phyloP scores from a whole-genome alignment of 2,888 invertebrate species.

The Ditula angustiorana region DNA sequence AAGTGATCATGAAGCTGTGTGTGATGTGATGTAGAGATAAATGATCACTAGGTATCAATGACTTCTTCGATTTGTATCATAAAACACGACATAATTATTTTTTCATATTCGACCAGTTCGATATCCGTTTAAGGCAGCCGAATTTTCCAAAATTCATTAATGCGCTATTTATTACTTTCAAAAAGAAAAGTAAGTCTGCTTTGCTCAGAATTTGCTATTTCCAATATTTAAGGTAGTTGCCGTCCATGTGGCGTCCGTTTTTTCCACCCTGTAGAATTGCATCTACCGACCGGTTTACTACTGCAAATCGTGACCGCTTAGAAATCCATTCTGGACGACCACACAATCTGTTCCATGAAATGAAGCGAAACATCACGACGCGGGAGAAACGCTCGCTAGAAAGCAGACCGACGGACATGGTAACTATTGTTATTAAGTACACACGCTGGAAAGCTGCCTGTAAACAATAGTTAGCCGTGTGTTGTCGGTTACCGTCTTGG shows the following conservation, averaged over 20 bases:
- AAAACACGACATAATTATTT: too few relatives aligned
- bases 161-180: too few relatives aligned
- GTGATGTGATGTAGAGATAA: too few relatives aligned
- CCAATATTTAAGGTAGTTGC: background rate
- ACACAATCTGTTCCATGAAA: conserved; percentile 16
- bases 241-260: background rate
- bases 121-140: too few relatives aligned
- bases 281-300: background rate
- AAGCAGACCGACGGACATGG: conserved; percentile 7
- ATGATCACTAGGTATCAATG: too few relatives aligned
- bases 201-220: too few relatives aligned
- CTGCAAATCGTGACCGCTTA: conserved; percentile 6
- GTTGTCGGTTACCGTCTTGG: background rate
- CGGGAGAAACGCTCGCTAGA: conserved; percentile 14
- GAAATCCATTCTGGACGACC: conserved; percentile 6
- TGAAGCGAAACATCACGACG: conserved; percentile 8
- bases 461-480: conserved; percentile 2
- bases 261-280: background rate
- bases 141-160: too few relatives aligned
- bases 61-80: too few relatives aligned
- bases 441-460: conserved; percentile 13
- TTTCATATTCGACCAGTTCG: too few relatives aligned
- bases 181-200: too few relatives aligned
- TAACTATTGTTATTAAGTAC: conserved; percentile 2
- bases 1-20: too few relatives aligned